phyloP scores from a whole-genome alignment of 2,113 vertebrate species.

The Oenanthe melanoleuca region DNA sequence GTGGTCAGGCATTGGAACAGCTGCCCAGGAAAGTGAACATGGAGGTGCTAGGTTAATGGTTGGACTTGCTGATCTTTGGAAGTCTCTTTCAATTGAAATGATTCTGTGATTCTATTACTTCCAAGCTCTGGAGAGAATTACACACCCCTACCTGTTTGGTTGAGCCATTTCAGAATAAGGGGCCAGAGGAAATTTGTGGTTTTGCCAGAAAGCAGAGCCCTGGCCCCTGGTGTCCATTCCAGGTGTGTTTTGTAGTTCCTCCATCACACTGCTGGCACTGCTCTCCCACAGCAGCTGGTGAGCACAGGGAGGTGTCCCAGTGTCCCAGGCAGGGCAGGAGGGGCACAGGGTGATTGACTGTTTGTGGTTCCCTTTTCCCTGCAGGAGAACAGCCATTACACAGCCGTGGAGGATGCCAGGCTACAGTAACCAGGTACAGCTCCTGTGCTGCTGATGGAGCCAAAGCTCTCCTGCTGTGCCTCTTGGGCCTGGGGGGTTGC shows the following conservation, averaged over 20 bases:
- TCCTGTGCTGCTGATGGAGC: not conserved
- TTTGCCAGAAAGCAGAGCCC: not conserved
- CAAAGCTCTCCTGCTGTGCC: not conserved
- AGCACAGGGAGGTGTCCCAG: rapidly evolving
- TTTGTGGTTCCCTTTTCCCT: constrained; percentile 37
- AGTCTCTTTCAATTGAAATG: not conserved
- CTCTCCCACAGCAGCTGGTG: not conserved
- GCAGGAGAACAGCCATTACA: constrained; percentile 85
- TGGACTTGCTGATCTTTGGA: not conserved
- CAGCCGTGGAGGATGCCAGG: constrained; percentile 80
- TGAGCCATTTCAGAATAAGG: not conserved
- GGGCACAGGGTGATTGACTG: not conserved
- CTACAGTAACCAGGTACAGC: constrained; percentile 82
- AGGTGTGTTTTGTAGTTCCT: not conserved
- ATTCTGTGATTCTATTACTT: not conserved
- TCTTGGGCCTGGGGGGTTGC: not conserved
- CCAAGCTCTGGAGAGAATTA: not conserved
- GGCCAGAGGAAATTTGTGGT: not conserved
- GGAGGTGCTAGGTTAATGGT: not conserved
- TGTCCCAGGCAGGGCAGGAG: not conserved
- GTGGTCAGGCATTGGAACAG: not conserved
- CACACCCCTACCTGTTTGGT: not conserved
- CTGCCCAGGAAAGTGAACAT: not conserved
- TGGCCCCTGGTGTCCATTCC: rapidly evolving
- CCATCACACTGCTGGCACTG: not conserved